phyloP scores from a whole-genome alignment of 35 echinoderm and acorn worm species.

The Patiria miniata region DNA sequence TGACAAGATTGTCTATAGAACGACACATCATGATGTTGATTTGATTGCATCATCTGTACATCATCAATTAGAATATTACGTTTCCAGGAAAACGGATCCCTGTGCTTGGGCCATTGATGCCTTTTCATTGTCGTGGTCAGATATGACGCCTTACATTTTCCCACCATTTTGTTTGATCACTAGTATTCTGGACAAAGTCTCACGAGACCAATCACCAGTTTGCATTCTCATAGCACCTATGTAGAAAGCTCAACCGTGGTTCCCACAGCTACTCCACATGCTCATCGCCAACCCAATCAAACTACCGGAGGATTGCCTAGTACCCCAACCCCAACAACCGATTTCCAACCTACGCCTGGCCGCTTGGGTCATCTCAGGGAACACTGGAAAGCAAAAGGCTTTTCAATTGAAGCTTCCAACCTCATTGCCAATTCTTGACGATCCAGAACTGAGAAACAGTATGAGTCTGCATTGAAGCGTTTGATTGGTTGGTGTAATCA shows the following conservation, averaged over 20 bases:
- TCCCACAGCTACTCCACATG: neutral
- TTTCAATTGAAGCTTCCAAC: neutral
- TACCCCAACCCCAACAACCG: neutral
- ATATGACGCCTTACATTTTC: neutral
- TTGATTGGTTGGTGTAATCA: neutral
- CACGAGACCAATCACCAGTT: neutral
- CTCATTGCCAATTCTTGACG: neutral
- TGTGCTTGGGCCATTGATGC: neutral
- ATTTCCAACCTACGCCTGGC: neutral
- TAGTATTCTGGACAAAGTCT: neutral
- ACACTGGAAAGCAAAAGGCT: neutral
- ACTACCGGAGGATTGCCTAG: neutral
- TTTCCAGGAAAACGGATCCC: neutral
- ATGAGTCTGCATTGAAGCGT: neutral
- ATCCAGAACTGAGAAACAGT: neutral
- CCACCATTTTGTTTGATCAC: neutral
- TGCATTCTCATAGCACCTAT: neutral
- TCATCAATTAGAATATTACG: neutral
- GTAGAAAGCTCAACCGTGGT: neutral
- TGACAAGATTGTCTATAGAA: neutral
- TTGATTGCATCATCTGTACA: neutral
- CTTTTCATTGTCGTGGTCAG: neutral
- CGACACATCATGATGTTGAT: neutral
- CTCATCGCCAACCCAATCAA: neutral
- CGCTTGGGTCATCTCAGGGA: neutral